Conservation (phyloP, 2,888 invertebrate species). For the Monoplex corrugatus region DNA sequence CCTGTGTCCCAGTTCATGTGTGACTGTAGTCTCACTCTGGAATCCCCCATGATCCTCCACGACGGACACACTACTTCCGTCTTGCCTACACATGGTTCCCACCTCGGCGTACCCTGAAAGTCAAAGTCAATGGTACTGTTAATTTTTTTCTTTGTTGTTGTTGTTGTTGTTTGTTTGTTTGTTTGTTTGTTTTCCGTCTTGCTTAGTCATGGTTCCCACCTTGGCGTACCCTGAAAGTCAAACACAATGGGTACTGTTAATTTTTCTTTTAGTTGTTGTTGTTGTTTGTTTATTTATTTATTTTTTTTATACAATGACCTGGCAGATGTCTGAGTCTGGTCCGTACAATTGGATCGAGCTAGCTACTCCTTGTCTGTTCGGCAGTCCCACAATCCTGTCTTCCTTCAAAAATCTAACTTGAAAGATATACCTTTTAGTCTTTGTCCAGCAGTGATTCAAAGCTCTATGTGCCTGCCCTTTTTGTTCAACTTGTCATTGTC, state of each 20-base stretch:
- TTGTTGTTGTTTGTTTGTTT: background rate
- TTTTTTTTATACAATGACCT: no score
- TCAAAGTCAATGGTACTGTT: background rate
- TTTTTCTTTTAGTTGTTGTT: background rate
- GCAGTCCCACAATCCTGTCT: no score
- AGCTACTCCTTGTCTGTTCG: no score
- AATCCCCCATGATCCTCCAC: slow-evolving; percentile 59
- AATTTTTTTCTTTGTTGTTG: no score
- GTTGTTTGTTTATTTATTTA: background rate
- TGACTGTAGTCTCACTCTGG: slow-evolving; percentile 57
- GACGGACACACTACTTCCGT: slow-evolving; percentile 57
- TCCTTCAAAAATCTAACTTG: no score
- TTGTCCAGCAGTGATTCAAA: no score
- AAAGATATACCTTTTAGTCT: no score
- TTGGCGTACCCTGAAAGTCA: slow-evolving; percentile 54
- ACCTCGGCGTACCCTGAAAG: slow-evolving; percentile 56
- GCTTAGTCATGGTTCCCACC: slow-evolving; percentile 54
- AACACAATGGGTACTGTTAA: no score
- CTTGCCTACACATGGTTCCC: slow-evolving; percentile 53
- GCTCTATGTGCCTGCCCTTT: no score
- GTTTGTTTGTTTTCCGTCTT: slow-evolving; percentile 31
- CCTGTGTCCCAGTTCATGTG: slow-evolving; percentile 71
- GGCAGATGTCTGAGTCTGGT: no score
- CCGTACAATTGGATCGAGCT: no score
- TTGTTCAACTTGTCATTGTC: no score